Base-by-base conservation (phyloP, 1,140 invertebrate species). In the Bombus terrestris region DNA sequence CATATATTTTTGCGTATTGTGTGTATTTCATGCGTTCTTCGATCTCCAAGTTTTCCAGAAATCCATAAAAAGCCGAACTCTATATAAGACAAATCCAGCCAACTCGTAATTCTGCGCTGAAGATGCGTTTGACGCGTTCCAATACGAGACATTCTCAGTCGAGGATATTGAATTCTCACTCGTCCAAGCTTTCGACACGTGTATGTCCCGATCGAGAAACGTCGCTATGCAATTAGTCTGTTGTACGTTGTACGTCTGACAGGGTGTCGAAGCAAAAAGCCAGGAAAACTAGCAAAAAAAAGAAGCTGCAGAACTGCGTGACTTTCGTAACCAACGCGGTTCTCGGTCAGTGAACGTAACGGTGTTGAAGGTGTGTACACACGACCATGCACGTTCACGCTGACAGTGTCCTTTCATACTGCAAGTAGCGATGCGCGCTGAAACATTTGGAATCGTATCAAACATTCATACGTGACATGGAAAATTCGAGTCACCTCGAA, bases 271-370 rank as follows among this genome's bases (percentile, higher is more conserved):
- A 15, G 22, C 32, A 59, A 75, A 69, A 77, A 75, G 9, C 2
- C 9, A n/a, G 37, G 39, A 57, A 57, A 59, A 79, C 53, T 43
- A 39, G 32, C 28, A 6, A 15, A 81, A 81, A 80, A 81, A 79
- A 86, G 83, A 87, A 83, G 76, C 77, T 69, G 88, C 57, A 81
- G 86, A 89, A 84, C 69, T 88, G 83, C 89, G 74, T 85, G 85
- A 90, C 84, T 91, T 89, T 91, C 90, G 88, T 87, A 92, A 91
- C 88, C 83, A 73, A 85, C 72, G 80, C 81, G 74, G 88, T 90
- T 89, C 84, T 91, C 92, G 92, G 91, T 92, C 92, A 92, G 91
- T 93, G 92, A 93, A 93, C 92, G 92, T 93, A 93, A 92, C 92
- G 91, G 92, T 91, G 69, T 89, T 85, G 76, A 87, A 87, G 85